Percentiles rank a stretch among this genome's conserved stretches.
Conservation (phyloP, 2,888 invertebrate genomes). For the Drosophila vallismaia region DNA sequence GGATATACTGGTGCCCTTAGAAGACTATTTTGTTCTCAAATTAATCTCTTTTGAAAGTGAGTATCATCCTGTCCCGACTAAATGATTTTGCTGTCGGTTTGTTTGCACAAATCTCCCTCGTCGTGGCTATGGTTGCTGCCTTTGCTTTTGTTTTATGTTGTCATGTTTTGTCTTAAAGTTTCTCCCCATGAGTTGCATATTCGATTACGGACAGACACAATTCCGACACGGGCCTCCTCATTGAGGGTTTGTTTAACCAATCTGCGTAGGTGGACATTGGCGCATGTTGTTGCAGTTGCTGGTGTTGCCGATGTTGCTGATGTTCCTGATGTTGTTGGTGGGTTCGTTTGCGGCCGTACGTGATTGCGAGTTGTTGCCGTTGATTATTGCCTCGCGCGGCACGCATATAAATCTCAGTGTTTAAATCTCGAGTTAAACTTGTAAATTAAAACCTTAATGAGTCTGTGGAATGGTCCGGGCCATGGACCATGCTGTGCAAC, state of each 20-base stretch:
- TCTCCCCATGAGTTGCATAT: constrained; percentile 47
- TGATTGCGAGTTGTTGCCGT: constrained; percentile 62
- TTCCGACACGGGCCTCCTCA: constrained; percentile 36
- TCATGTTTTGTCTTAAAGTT: constrained; percentile 46
- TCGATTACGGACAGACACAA: constrained; percentile 35
- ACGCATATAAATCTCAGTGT: constrained; percentile 73
- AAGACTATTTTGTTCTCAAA: not conserved
- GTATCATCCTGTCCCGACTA: constrained; percentile 15
- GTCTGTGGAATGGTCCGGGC: constrained; percentile 43
- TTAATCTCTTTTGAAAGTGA: not conserved
- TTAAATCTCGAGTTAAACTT: constrained; percentile 67
- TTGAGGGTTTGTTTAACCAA: constrained; percentile 41
- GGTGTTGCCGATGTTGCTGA: constrained; percentile 13
- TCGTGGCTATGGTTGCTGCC: constrained; percentile 1
- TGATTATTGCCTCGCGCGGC: constrained; percentile 64
- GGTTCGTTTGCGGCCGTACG: constrained; percentile 41
- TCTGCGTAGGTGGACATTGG: constrained; percentile 71
- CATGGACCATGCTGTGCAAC: constrained; percentile 51
- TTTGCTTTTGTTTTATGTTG: constrained; percentile 14
- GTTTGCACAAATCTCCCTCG: constrained; percentile 60
- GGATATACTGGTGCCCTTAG: too few relatives aligned
- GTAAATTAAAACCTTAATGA: constrained; percentile 77
- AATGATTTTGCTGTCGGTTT: constrained; percentile 51
- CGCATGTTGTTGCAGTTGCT: constrained; percentile 26
- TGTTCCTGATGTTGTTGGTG: constrained; percentile 14